Base-by-base conservation (phyloP, 2,113 vertebrate species). In the Halcyon malimbica region DNA sequence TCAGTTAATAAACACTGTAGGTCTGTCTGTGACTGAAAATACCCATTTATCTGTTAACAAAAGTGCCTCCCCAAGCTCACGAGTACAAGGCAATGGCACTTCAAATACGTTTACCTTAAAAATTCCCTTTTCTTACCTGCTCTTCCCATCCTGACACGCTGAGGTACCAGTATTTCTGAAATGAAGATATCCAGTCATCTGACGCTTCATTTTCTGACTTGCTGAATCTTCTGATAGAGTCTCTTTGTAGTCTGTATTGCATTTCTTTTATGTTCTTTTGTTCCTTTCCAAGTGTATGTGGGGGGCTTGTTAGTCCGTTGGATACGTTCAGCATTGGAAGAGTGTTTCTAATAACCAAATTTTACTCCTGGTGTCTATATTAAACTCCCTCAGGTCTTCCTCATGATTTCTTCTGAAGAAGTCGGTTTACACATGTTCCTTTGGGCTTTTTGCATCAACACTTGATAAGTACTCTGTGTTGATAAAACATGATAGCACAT, bases 381-480 rank as follows among this genome's bases (percentile, higher is more conserved):
- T 79, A 67, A 96, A 93, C 53, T 90, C 85, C 86, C 88, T 70
- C 62, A 25, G 76, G 83, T 81, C 44, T 44, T 86, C 65, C 48
- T 93, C 20, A 2, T 16, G 20, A 73, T 76, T 84, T 93, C 84
- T 81, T 82, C 83, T 81, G 63, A 62, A 79, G 87, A 90, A 92
- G 76, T 51, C 11, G 6, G 86, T 89, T 93, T 94, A 77, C 87
- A 89, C 51, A 13, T 44, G 74, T 83, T 92, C 94, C 93, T 92
- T 63, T 50, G 94, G 86, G 94, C 74, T 94, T 87, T 93, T 75
- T 92, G 74, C 92, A 90, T 92, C 92, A 81, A 82, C 91, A 81
- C 57, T 63, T 63, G 39, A 1, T 51, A 56, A 94, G 80, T 18
- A 16, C 41, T 62, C 28, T 51, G 65, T 76, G 82, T 84, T 91